Conservation (phyloP, 2,797 vertebrate genomes). For the Micropoecilia bifurca region DNA sequence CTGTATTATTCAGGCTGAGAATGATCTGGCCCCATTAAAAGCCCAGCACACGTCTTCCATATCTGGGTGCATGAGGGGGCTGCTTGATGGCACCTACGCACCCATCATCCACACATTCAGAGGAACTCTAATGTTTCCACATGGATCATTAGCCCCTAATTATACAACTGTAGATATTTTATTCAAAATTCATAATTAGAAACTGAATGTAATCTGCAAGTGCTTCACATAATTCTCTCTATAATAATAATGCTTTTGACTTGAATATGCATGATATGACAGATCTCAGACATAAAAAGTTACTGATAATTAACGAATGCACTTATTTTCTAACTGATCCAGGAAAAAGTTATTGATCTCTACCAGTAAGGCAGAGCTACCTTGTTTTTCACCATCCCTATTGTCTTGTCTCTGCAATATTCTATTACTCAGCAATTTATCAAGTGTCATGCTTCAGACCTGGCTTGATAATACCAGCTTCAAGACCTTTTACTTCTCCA, state of each 20-base stretch:
- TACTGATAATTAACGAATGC: slow-evolving; percentile 22
- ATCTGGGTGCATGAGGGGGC: slow-evolving; percentile 22
- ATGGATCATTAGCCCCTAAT: slow-evolving; percentile 56
- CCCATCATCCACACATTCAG: slow-evolving; percentile 33
- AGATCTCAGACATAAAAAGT: neutral
- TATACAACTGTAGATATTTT: slow-evolving; percentile 26
- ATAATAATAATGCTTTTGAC: neutral
- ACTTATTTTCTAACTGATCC: slow-evolving; percentile 5
- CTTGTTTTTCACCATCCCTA: slow-evolving; percentile 61
- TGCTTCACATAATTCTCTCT: neutral
- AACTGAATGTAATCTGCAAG: slow-evolving; percentile 7
- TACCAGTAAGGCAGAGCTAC: slow-evolving; percentile 20
- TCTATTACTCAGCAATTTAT: slow-evolving; percentile 65
- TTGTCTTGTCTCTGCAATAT: slow-evolving; percentile 58
- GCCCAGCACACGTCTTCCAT: slow-evolving; percentile 30
- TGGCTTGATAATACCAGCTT: slow-evolving; percentile 47
- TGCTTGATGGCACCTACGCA: slow-evolving; percentile 32
- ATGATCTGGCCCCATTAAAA: slow-evolving; percentile 47
- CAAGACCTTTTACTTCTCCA: slow-evolving; percentile 59
- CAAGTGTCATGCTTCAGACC: slow-evolving; percentile 62
- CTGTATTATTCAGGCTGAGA: slow-evolving; percentile 61
- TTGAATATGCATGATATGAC: slow-evolving; percentile 16
- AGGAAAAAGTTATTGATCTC: slow-evolving; percentile 18
- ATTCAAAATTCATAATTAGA: slow-evolving; percentile 33
- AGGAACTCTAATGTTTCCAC: slow-evolving; percentile 31